Evolutionary conservation across 30 jellyfish, hydroid and myxozoan genomes (phyloP), one percentile per base, ranked within the genome.

Genomic region (Hydractinia echinata): DNA sequence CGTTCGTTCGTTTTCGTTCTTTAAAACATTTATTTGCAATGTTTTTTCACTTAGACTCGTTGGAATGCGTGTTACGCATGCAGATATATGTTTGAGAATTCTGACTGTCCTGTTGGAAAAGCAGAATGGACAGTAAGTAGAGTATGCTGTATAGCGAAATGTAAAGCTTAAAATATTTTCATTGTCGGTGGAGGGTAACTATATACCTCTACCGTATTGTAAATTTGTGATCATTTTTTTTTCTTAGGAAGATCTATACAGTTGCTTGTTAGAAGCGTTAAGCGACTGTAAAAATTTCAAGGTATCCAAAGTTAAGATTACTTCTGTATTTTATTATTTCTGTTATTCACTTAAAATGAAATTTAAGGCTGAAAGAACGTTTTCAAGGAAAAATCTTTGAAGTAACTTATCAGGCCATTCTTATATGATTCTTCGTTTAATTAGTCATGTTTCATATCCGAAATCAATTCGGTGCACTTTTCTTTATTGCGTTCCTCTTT

Each of bases 61-160:
- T 93, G 99, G 99, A 93, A 93, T 67, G 99, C 99, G n/a, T 93
- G 99, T 66, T 93, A 93, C 77, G 99, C 99, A 14, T 73, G 95
- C 61, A 54, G 88, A 4, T 88, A 93, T 54, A 84, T 88, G 86
- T 93, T 93, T 73, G 97, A 87, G 72, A 91, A 86, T 66, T 51
- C 67, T 20, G 86, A 82, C 61, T 61, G 73, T 10, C 82, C 85
- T 5, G 61, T 82, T 8, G 99, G 96, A 6, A 50, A 55, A 19
- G 77, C 95, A 8, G 18, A 68, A 4, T 87, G 99, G 99, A 84
- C 84, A 51, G 99, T 93, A 69, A 88, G 96, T 13, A 7, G 15
- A 15, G 8, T 62, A n/a, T 52, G 13, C 11, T 14, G 2, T 54
- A 67, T 20, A 13, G 1, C 50, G 55, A 71, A 50, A 71, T n/a